Conservation (phyloP, 2,113 vertebrate genomes). For the Dendrocopos noguchii region DNA sequence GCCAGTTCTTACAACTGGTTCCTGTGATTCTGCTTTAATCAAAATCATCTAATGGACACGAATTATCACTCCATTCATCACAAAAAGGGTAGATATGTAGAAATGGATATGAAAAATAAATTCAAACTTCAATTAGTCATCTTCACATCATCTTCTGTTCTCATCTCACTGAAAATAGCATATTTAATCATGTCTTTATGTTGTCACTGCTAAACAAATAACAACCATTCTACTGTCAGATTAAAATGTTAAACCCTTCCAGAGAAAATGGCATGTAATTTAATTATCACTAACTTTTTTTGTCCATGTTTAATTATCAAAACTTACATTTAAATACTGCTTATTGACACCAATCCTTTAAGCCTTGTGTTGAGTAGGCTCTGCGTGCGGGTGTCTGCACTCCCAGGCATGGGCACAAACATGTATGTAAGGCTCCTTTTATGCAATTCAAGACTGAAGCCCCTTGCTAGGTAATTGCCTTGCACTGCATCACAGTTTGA, state of each 20-base stretch:
- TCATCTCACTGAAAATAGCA: neutral
- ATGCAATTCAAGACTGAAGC: neutral
- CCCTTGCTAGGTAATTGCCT: neutral
- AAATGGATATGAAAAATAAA: neutral
- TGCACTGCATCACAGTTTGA: neutral
- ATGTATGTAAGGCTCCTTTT: neutral
- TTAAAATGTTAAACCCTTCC: neutral
- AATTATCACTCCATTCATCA: too few species aligned
- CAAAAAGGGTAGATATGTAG: neutral
- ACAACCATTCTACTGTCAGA: neutral
- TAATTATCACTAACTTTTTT: constrained; percentile 1
- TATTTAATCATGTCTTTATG: neutral
- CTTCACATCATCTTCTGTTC: neutral
- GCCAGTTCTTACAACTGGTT: too few species aligned
- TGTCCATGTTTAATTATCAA: neutral
- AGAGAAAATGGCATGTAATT: neutral
- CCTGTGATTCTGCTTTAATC: too few species aligned
- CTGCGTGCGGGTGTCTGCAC: neutral
- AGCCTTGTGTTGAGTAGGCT: neutral
- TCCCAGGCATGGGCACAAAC: neutral
- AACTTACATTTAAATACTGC: neutral
- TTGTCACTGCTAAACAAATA: neutral
- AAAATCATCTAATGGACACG: too few species aligned
- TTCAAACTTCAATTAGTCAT: neutral
- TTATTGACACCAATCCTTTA: neutral